Percentiles rank a stretch among this genome's conserved stretches.
Evolutionary conservation across 2,797 vertebrate genomes (phyloP).

Genomic region (Ctenochaetus hawaiiensis): DNA sequence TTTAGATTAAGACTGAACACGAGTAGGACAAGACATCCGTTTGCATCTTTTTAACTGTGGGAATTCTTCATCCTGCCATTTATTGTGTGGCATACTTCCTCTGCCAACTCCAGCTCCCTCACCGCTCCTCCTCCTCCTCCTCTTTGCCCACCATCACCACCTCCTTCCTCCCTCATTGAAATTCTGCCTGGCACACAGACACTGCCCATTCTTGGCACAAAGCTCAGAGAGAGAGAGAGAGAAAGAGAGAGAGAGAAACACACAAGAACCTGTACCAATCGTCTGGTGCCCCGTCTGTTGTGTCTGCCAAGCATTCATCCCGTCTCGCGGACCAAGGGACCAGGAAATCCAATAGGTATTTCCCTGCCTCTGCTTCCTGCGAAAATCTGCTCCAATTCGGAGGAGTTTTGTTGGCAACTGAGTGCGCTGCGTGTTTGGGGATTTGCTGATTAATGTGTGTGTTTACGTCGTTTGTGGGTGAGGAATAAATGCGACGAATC

Average conservation of each 20-base stretch:
- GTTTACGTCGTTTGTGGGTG: conserved; percentile 67
- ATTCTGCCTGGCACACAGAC: conserved; percentile 87
- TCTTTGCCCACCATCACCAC: conserved; percentile 71
- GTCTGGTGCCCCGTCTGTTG: conserved; percentile 77
- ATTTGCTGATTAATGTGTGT: conserved; percentile 77
- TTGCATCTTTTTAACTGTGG: conserved; percentile 64
- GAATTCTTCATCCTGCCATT: conserved; percentile 75
- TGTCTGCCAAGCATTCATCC: conserved; percentile 82
- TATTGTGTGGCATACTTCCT: conserved; percentile 79
- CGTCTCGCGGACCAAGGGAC: conserved; percentile 77
- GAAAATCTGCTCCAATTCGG: conserved; percentile 66
- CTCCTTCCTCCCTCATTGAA: conserved; percentile 86
- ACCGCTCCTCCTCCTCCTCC: conserved; percentile 66
- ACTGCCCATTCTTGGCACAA: conserved; percentile 87
- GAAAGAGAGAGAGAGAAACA: conserved; percentile 62
- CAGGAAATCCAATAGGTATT: conserved; percentile 80
- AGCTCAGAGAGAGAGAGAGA: conserved; percentile 73
- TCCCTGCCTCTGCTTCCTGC: conserved; percentile 75
- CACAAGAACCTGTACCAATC: conserved; percentile 79
- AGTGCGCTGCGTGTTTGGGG: conserved; percentile 48
- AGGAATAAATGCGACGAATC: conserved; percentile 60
- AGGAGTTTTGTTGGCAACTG: conserved; percentile 69
- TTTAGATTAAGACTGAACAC: conserved; percentile 26
- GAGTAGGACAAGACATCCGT: conserved; percentile 51
- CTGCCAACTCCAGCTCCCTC: conserved; percentile 75